Conservation (phyloP, 2,113 vertebrate species). For the Eonycteris spelaea region DNA sequence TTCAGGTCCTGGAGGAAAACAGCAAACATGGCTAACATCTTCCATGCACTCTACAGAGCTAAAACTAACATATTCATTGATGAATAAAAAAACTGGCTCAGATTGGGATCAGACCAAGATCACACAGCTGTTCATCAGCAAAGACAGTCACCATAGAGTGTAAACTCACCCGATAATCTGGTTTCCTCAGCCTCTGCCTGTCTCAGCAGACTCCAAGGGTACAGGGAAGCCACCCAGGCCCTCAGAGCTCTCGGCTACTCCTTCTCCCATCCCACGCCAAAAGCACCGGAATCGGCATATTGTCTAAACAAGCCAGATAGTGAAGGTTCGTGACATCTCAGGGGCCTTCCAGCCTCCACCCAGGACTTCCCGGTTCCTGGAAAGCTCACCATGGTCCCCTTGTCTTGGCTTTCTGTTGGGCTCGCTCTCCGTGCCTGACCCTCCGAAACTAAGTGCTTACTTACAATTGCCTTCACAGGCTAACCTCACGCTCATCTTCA, state of each 20-base stretch:
- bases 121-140: not conserved
- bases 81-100: not conserved
- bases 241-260: not conserved
- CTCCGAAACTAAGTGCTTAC: not conserved
- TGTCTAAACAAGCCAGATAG: rapidly evolving
- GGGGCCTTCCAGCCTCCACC: not conserved
- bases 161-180: not conserved
- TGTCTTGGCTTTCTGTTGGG: not conserved
- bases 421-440: rapidly evolving
- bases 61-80: not conserved
- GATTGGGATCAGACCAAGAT: not conserved
- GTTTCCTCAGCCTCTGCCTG: not conserved
- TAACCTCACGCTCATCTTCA: not conserved
- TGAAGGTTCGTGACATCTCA: rapidly evolving
- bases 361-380: not conserved
- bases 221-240: not conserved
- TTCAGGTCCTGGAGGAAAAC: not conserved
- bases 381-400: rapidly evolving
- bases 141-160: not conserved
- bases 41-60: not conserved
- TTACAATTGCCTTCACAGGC: not conserved
- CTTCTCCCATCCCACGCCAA: not conserved
- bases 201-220: not conserved
- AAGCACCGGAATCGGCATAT: not conserved
- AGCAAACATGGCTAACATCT: not conserved